Conservation (phyloP, 2,888 invertebrate species). For the Nomada lathburiana region DNA sequence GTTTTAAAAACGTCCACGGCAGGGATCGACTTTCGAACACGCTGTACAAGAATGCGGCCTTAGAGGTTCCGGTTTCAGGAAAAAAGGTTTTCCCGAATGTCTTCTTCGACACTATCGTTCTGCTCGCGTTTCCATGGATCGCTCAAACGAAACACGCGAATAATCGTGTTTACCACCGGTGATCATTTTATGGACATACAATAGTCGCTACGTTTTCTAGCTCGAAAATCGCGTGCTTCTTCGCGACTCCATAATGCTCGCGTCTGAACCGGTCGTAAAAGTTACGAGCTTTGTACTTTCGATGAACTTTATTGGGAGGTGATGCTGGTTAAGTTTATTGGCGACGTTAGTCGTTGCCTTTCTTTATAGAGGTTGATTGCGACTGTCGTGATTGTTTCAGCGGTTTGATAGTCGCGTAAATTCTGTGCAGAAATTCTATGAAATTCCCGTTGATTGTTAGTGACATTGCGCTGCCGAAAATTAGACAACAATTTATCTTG, state of each 20-base stretch:
- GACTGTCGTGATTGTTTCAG: background rate
- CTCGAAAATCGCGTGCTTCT: background rate
- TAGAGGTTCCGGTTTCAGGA: background rate
- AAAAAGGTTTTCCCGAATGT: background rate
- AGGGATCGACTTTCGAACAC: constrained; percentile 8
- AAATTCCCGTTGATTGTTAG: background rate
- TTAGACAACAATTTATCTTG: too few relatives aligned
- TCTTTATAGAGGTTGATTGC: background rate
- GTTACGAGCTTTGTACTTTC: background rate
- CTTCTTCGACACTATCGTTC: too few relatives aligned
- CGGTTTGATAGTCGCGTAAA: background rate
- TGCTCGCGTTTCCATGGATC: background rate
- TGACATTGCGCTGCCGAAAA: too few relatives aligned
- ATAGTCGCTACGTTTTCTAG: background rate
- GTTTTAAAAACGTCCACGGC: constrained; percentile 27
- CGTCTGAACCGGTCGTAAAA: constrained; percentile 14
- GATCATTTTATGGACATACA: background rate
- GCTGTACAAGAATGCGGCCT: constrained; percentile 4
- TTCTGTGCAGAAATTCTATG: too few relatives aligned
- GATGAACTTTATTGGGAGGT: background rate
- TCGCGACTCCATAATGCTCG: background rate
- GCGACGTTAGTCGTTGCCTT: background rate
- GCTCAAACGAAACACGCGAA: constrained; percentile 1
- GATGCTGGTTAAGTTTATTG: constrained; percentile 1
- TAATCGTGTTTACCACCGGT: background rate